A percentile compares a stretch with the other conserved stretches of the same genome.
Evolutionary conservation across 2,113 vertebrate genomes (phyloP).

Genomic region (Hiodon alosoides): DNA sequence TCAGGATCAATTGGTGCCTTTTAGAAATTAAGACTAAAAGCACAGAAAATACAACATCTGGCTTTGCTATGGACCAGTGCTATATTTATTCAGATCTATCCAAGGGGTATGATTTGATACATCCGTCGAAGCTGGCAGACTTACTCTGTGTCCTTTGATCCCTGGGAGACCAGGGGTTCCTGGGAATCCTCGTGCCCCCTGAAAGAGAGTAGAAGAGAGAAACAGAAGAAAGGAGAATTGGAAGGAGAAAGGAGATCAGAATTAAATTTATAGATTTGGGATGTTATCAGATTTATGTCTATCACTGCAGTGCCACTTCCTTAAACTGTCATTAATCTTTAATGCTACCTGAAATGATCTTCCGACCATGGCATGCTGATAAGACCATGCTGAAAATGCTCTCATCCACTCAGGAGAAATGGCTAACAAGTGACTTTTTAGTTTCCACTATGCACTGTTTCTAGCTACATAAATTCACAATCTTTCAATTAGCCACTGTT

Average conservation of each 20-base stretch:
- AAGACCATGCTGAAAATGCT: neutral
- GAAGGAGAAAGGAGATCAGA: neutral
- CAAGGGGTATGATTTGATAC: too few species aligned
- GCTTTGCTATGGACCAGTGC: too few species aligned
- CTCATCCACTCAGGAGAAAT: too few species aligned
- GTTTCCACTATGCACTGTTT: too few species aligned
- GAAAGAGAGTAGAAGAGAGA: neutral
- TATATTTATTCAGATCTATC: too few species aligned
- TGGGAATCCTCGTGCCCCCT: constrained; percentile 96
- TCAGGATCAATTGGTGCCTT: too few species aligned
- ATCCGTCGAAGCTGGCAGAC: constrained; percentile 32
- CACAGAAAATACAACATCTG: too few species aligned
- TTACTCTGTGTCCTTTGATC: constrained; percentile 94
- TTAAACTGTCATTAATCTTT: neutral
- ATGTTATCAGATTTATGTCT: neutral
- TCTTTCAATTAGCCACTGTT: too few species aligned
- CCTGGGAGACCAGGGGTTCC: constrained; percentile 94
- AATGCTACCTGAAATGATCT: neutral
- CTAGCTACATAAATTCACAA: too few species aligned
- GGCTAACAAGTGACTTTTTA: too few species aligned
- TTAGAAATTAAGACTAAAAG: too few species aligned
- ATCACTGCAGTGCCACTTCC: neutral
- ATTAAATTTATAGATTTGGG: neutral
- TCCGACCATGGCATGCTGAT: neutral
- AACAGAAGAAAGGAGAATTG: neutral